Evolutionary conservation across 2,797 vertebrate species (phyloP).

Genomic region (Tiaroga cobitis): DNA sequence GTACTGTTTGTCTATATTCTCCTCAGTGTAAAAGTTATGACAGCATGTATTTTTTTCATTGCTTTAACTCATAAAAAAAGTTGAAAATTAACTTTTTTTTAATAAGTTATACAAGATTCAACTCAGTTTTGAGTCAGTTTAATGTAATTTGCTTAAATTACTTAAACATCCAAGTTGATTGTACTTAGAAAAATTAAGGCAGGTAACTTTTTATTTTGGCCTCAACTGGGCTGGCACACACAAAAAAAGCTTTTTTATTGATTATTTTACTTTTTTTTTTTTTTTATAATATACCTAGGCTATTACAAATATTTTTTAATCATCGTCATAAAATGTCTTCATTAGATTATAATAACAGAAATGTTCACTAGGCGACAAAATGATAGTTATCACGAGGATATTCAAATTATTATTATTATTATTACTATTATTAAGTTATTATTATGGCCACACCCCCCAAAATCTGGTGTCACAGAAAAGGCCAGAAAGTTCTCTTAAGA

Average conservation of each 20-base stretch:
- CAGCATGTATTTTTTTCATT: too few species aligned
- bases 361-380: not conserved
- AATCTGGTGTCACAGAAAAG: conserved; percentile 9
- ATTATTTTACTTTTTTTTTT: too few species aligned
- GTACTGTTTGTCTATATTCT: not conserved
- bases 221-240: not conserved
- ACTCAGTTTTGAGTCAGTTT: too few species aligned
- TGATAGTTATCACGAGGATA: too few species aligned
- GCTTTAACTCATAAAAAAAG: too few species aligned
- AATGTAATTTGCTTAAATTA: too few species aligned
- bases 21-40: too few species aligned
- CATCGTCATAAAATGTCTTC: not conserved
- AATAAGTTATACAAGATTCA: too few species aligned
- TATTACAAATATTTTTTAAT: not conserved
- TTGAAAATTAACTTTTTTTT: too few species aligned
- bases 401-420: not conserved
- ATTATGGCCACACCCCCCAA: not conserved
- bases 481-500: not conserved
- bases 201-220: too few species aligned
- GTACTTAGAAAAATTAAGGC: too few species aligned
- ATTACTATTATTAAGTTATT: not conserved
- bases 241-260: not conserved
- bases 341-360: not conserved
- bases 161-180: too few species aligned
- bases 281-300: not conserved